These are phyloP conservation scores for Pseudorasbora parva DNA, from an alignment of 2,113 vertebrate genomes.

Conservation along the genomic window DNA sequence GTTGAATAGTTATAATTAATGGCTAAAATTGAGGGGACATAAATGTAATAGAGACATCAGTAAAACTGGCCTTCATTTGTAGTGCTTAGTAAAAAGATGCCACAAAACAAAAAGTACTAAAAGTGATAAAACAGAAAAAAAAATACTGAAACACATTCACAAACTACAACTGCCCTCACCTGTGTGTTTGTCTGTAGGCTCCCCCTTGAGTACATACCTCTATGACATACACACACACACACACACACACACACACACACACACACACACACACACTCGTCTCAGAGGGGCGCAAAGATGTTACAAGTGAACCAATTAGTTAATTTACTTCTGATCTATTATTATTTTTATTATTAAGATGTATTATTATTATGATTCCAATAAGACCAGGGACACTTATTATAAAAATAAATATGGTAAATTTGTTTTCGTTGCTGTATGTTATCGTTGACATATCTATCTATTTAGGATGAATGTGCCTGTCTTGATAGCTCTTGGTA, in stretches of 20 bases:
- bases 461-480: not conserved
- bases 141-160: not conserved
- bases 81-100: no score
- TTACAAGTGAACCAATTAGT: not conserved
- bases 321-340: not conserved
- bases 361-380: not conserved
- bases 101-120: not conserved
- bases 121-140: not conserved
- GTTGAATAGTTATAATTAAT: no score
- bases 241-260: no score
- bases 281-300: not conserved
- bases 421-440: not conserved
- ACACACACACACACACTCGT: no score
- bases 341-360: no score
- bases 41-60: no score
- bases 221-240: not conserved
- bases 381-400: not conserved
- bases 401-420: not conserved
- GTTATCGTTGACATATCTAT: not conserved
- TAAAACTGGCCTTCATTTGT: no score
- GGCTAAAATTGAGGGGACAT: no score
- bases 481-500: not conserved
- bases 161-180: conserved; percentile 12
- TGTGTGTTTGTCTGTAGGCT: conserved; percentile 61
- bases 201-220: conserved; percentile 65